phyloP scores from a whole-genome alignment of 1,140 invertebrate species.

The Cepaea nemoralis region DNA sequence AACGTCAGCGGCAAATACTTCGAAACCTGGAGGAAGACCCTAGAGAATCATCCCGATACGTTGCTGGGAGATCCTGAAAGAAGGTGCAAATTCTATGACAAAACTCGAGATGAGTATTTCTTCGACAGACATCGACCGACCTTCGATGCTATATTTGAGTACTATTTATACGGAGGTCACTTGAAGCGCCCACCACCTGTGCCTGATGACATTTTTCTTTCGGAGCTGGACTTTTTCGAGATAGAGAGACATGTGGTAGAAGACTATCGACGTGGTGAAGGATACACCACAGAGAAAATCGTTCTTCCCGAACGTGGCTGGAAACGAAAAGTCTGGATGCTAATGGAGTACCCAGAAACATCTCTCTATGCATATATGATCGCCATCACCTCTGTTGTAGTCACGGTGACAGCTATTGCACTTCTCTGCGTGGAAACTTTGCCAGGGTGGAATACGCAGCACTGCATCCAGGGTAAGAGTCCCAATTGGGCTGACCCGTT shows the following conservation, averaged over 20 bases:
- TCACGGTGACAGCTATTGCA: slow-evolving; percentile 70
- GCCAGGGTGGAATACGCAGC: slow-evolving; percentile 51
- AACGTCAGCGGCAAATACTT: slow-evolving; percentile 98
- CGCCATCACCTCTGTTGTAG: slow-evolving; percentile 68
- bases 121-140: slow-evolving; percentile 72
- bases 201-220: slow-evolving; percentile 70
- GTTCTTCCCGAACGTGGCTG: slow-evolving; percentile 63
- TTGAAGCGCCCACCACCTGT: slow-evolving; percentile 67
- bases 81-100: slow-evolving; percentile 69
- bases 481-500: slow-evolving; percentile 66
- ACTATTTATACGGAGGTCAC: slow-evolving; percentile 70
- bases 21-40: slow-evolving; percentile 95
- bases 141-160: slow-evolving; percentile 71
- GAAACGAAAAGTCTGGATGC: slow-evolving; percentile 68
- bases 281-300: slow-evolving; percentile 66
- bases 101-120: slow-evolving; percentile 69
- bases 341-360: slow-evolving; percentile 72
- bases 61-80: slow-evolving; percentile 83
- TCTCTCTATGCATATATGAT: slow-evolving; percentile 68
- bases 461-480: slow-evolving; percentile 58
- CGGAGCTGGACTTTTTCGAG: slow-evolving; percentile 71
- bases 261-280: slow-evolving; percentile 69
- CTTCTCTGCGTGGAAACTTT: slow-evolving; percentile 71
- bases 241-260: slow-evolving; percentile 69
- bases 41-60: slow-evolving; percentile 98